These are phyloP conservation scores for Chelonoidis abingdonii DNA, from an alignment of 2,113 vertebrate genomes.

Conservation along the genomic window DNA sequence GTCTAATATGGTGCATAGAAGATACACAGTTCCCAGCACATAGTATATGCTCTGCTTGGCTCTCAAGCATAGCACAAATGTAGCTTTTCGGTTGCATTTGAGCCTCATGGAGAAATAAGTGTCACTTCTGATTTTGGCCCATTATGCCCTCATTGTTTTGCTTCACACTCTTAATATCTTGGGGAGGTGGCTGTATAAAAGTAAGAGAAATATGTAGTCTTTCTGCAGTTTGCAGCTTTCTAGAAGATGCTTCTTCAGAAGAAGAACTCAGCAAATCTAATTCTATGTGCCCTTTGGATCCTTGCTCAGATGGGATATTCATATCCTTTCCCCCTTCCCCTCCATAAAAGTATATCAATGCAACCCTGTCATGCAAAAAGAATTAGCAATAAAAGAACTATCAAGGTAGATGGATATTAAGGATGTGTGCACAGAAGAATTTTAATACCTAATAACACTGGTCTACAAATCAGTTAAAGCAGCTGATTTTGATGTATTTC, in stretches of 20 bases:
- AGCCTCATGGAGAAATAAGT: background rate
- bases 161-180: background rate
- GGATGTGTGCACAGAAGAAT: conserved; percentile 34
- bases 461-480: background rate
- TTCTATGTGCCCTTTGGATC: background rate
- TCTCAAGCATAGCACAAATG: background rate
- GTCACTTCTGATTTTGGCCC: background rate
- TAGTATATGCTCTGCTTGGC: background rate
- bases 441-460: background rate
- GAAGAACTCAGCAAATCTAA: background rate
- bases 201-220: background rate
- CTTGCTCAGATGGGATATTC: background rate
- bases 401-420: conserved; percentile 56
- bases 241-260: background rate
- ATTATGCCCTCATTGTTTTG: background rate
- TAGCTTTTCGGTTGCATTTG: background rate
- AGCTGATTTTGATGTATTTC: background rate
- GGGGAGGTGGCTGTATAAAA: too few relatives aligned
- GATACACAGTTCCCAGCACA: background rate
- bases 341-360: conserved; percentile 11
- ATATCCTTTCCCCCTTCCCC: background rate
- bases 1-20: background rate
- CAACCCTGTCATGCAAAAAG: background rate
- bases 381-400: background rate
- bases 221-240: background rate